phyloP scores from a whole-genome alignment of 35 echinoderm and acorn worm species.

The Strongylocentrotus purpuratus region DNA sequence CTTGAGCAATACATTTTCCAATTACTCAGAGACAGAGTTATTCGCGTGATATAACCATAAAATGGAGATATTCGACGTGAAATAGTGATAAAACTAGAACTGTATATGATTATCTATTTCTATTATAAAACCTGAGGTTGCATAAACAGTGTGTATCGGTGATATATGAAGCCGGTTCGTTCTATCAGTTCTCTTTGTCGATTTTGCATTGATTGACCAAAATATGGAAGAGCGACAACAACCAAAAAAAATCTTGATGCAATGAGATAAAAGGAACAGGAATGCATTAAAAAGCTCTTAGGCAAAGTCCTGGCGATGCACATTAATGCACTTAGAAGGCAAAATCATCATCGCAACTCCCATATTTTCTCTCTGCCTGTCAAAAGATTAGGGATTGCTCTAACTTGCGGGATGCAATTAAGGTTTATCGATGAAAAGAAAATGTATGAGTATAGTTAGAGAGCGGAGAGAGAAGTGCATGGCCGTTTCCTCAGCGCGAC shows the following conservation, averaged over 20 bases:
- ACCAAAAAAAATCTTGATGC: not conserved
- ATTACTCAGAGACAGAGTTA: not conserved
- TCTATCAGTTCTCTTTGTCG: not conserved
- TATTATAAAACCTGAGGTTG: not conserved
- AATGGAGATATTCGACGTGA: not conserved
- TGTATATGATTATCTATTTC: too few species aligned
- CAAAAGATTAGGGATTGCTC: slow-evolving; percentile 11
- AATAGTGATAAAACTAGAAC: not conserved
- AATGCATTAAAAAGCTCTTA: slow-evolving; percentile 19
- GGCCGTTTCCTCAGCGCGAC: not conserved
- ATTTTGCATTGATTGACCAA: slow-evolving; percentile 4
- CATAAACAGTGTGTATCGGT: not conserved
- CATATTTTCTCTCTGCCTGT: slow-evolving; percentile 17
- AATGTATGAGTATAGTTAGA: not conserved
- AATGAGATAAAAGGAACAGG: not conserved
- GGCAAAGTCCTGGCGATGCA: not conserved
- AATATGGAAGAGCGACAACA: not conserved
- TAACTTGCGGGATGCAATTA: slow-evolving; percentile 24
- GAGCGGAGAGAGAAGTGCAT: not conserved
- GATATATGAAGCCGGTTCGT: not conserved
- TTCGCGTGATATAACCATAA: not conserved
- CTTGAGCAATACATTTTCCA: not conserved
- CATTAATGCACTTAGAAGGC: slow-evolving; percentile 11
- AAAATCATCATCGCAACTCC: slow-evolving; percentile 3
- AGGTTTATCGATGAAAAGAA: slow-evolving; percentile 38